A percentile compares a stretch with the other conserved stretches of the same genome.
phyloP scores from a whole-genome alignment of 2,888 invertebrate genomes.

The Caenorhabditis imperialis region DNA sequence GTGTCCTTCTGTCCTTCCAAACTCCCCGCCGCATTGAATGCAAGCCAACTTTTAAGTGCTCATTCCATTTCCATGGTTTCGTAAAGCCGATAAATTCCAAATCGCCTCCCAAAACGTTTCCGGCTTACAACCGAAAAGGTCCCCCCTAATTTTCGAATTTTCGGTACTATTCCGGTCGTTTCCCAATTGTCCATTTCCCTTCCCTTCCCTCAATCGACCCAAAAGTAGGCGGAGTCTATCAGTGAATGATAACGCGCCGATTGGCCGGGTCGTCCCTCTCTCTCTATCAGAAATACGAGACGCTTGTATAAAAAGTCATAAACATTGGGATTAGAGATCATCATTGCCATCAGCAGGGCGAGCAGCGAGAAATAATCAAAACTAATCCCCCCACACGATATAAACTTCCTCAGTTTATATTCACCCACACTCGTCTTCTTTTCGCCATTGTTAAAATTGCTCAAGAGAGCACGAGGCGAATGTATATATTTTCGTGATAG shows the following conservation, averaged over 20 bases:
- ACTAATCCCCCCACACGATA: conserved; percentile 21
- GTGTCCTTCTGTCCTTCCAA: too few species aligned
- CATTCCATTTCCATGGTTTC: conserved; percentile 14
- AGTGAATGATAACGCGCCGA: conserved; percentile 33
- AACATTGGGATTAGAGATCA: conserved; percentile 44
- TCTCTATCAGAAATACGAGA: not conserved
- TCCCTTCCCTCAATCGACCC: conserved; percentile 1
- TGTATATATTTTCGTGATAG: conserved; percentile 25
- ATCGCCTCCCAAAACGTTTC: too few species aligned
- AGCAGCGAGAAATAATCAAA: conserved; percentile 31
- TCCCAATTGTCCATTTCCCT: not conserved
- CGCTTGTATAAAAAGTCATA: conserved; percentile 6
- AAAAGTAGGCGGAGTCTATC: conserved; percentile 31
- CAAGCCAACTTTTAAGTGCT: too few species aligned
- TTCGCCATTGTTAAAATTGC: too few species aligned
- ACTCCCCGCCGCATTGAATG: too few species aligned
- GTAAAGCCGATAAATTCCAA: conserved; percentile 39
- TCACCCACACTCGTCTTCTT: not conserved
- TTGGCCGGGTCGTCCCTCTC: conserved; percentile 5
- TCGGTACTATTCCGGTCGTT: too few species aligned
- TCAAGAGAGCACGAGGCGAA: not conserved
- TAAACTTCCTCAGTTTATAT: conserved; percentile 41
- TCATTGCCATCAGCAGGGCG: not conserved
- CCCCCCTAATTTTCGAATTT: too few species aligned
- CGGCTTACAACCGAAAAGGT: too few species aligned